Conservation (phyloP, 1,140 invertebrate genomes). For the Drosophila kepulauana region DNA sequence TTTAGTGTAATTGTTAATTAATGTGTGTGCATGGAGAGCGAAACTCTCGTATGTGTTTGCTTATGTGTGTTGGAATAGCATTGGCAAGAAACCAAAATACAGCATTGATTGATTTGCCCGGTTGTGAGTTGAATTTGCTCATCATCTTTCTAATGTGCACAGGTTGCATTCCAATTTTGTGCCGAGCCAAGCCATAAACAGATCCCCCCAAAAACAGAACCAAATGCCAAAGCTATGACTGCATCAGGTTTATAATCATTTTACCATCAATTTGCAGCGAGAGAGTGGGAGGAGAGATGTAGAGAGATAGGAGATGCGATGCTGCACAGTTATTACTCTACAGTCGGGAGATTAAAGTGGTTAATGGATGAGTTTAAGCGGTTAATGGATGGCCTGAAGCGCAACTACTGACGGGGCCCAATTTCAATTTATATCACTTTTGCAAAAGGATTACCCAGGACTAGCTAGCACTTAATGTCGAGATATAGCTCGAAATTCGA, state of each 20-base stretch:
- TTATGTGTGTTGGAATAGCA: slow-evolving; percentile 31
- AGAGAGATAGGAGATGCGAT: background rate
- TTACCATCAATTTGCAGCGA: slow-evolving; percentile 22
- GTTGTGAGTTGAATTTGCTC: slow-evolving; percentile 37
- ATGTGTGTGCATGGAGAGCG: slow-evolving; percentile 69
- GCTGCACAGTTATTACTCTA: slow-evolving; percentile 11
- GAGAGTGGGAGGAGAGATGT: background rate
- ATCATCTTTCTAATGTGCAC: slow-evolving; percentile 41
- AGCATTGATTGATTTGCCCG: slow-evolving; percentile 52
- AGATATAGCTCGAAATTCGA: too few species aligned
- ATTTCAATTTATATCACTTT: background rate
- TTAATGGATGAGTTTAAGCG: slow-evolving; percentile 3
- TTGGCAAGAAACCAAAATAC: slow-evolving; percentile 36
- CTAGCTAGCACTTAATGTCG: too few species aligned
- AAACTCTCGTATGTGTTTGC: background rate
- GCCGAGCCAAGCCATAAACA: slow-evolving; percentile 6
- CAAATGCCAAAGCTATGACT: slow-evolving; percentile 11
- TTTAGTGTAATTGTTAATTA: slow-evolving; percentile 82
- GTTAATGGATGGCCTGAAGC: slow-evolving; percentile 7
- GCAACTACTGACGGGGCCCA: background rate
- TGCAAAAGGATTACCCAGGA: background rate
- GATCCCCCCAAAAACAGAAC: background rate
- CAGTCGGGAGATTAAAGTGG: slow-evolving; percentile 1
- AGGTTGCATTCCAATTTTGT: slow-evolving; percentile 34
- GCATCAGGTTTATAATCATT: slow-evolving; percentile 38